Evolutionary conservation across 2,113 vertebrate species (phyloP), one percentile per base, ranked within the genome.

Genomic region (Myrmophylax atrothorax): DNA sequence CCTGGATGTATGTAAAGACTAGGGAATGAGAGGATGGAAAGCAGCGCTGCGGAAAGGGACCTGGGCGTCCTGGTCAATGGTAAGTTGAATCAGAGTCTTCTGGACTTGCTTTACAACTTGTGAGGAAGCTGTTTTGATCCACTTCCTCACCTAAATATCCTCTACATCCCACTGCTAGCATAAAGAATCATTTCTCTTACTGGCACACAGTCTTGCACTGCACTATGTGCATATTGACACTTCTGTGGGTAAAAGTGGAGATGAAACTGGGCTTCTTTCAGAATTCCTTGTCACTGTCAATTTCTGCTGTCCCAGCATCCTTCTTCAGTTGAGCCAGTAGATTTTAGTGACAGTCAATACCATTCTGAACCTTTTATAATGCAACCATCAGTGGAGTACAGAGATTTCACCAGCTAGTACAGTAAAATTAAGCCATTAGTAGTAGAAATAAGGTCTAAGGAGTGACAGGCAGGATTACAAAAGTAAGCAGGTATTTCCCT

Each of bases 201-300:
- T 11, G 55, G 14, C 24, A 55, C 0, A 1, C 22, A 24, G 35
- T 52, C 52, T 17, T 47, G 29, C 19, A 14, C 18, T 58, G 42
- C 1, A 5, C 28, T 55, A 44, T 40, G 4, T 31, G 20, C 11
- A 35, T 8, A 13, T 70, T 2, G 0, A 8, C 18, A 38, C 7
- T 60, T 62, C 37, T 9, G 3, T 58, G 52, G 5, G 24, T 29
- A 11, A 74, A 13, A 53, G 10, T 29, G 18, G 38, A 49, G 20
- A 49, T 40, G 25, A 38, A 18, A 7, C 11, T 38, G 19, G 16
- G 25, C 6, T 66, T 60, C 26, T 18, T 26, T 47, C 59, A 44
- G 15, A 78, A 8, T 18, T 88, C 31, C 9, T 67, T 81, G 35
- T 47, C 47, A 47, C 24, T 22, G 13, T 2, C 5, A 28, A 13